Conservation (phyloP, 2,113 vertebrate genomes). For the Grantiella picta region DNA sequence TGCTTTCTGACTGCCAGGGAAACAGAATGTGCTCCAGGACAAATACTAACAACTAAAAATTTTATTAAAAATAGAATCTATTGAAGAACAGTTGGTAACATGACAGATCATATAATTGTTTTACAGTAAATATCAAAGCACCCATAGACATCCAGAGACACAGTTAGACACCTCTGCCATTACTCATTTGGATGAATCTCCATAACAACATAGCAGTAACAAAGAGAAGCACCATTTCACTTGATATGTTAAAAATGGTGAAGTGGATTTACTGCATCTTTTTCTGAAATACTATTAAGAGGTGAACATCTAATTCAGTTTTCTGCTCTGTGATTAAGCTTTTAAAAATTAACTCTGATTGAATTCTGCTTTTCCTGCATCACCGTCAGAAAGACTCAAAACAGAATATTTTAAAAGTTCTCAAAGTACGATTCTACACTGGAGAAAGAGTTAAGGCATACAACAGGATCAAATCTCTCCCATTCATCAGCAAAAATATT, state of each 20-base stretch:
- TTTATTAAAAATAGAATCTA: background rate
- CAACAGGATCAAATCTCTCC: background rate
- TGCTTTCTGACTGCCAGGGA: background rate
- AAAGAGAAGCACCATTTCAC: background rate
- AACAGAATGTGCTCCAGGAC: background rate
- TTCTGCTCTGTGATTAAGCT: background rate
- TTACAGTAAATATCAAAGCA: background rate
- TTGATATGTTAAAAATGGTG: background rate
- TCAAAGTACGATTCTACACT: background rate
- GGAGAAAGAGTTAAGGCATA: background rate
- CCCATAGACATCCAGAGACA: background rate
- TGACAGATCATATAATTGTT: background rate
- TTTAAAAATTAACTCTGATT: background rate
- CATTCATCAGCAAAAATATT: background rate
- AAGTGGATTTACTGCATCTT: background rate
- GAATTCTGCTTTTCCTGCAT: background rate
- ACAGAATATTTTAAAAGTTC: background rate
- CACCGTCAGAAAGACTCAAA: background rate
- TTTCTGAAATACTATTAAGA: background rate
- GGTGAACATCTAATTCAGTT: background rate
- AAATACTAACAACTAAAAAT: background rate
- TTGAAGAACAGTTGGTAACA: background rate
- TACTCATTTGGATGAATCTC: background rate
- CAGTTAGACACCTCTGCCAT: background rate
- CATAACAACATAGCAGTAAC: background rate